phyloP scores from a whole-genome alignment of 2,113 vertebrate species.

The Aphelocoma coerulescens region DNA sequence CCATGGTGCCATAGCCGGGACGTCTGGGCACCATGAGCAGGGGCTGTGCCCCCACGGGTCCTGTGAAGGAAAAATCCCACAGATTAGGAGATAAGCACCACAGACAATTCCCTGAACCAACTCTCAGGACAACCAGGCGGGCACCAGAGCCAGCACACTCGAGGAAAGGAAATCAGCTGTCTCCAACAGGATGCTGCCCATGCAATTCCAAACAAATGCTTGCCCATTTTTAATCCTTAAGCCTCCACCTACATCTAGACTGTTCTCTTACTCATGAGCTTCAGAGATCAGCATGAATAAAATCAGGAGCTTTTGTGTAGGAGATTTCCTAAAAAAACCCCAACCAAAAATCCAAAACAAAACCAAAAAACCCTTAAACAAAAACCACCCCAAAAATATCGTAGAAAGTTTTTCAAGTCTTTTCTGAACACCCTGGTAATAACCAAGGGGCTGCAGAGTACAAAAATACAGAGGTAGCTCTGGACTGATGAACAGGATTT shows the following conservation, averaged over 20 bases:
- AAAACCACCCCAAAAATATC: not conserved
- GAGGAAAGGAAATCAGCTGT: not conserved
- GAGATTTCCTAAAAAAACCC: not conserved
- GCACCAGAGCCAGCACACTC: not conserved
- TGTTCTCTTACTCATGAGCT: not conserved
- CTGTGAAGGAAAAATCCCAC: conserved; percentile 49
- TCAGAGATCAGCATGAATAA: not conserved
- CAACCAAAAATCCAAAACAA: not conserved
- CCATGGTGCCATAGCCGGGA: conserved; percentile 99
- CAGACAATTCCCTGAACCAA: not conserved
- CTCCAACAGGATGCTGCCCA: not conserved
- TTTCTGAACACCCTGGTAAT: not conserved
- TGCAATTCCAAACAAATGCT: not conserved
- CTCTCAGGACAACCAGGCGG: not conserved
- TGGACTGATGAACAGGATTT: not conserved
- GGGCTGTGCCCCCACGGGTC: conserved; percentile 98
- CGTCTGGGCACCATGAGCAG: conserved; percentile 96
- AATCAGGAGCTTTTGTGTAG: not conserved
- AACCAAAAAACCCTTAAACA: fast-evolving
- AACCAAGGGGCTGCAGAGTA: not conserved
- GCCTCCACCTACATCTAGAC: not conserved
- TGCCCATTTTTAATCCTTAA: not conserved
- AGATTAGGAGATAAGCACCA: not conserved
- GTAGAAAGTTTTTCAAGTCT: not conserved
- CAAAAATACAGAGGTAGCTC: not conserved